Evolutionary conservation across 2,888 invertebrate species (phyloP), one percentile per base, ranked within the genome.

Genomic region (Empis livida): DNA sequence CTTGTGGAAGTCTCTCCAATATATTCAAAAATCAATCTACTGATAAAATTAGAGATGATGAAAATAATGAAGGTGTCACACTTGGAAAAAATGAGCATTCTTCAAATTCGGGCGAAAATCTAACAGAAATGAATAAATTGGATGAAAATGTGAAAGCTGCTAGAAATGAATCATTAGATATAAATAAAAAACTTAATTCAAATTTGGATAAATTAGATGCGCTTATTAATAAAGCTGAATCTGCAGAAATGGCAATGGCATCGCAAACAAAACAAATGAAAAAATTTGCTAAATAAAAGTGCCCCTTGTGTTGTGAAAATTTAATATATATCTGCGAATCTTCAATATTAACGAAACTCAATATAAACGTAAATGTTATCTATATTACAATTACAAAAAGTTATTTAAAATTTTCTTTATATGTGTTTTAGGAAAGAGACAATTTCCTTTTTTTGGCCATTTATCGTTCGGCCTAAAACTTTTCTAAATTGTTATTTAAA

Each of bases 121-220:
- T 20, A 6, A 20, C 20, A 20, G 20, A 20, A 5, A 20, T 5
- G 3, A 5, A 20, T 23, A 20, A 42, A 30, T 17, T 42, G 27
- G 42, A 23, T 3, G 13, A 4, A 37, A 37, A 13, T 64, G 56
- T 59, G 58, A 6, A 57, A 32, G 15, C 45, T 3, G 27, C 65
- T 20, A 20, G 20, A 20, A 20, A 20, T 20, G 20, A 20, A 1
- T 58, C 59, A 1, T 56, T 62, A 27, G 75, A 78, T 55, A 71
- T 86, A 16, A 76, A 77, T 23, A 71, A 77, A 52, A 84, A 87
- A 61, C 75, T 90, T 49, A 78, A 79, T 23, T 75, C 78, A 14
- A 86, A 90, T 61, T 76, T 85, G 53, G 77, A 79, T 58, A 80
- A 80, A 61, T 64, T 93, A 43, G 90, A 90, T 60, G 70, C 76